Conservation (phyloP, 1,140 invertebrate species). For the Protaetia brevitarsis region DNA sequence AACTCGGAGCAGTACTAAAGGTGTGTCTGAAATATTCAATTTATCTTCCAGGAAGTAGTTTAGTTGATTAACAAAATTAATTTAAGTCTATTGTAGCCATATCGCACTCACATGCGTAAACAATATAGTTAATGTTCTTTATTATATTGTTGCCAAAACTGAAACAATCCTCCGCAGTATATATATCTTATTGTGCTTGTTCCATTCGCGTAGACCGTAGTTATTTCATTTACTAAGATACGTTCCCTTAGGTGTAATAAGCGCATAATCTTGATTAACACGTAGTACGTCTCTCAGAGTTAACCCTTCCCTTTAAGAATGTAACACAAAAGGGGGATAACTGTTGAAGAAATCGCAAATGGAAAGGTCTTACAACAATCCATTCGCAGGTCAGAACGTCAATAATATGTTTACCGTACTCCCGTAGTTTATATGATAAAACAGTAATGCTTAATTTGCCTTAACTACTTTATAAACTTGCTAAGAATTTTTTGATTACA, state of each 20-base stretch:
- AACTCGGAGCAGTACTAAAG: too few relatives aligned
- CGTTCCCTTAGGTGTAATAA: constrained; percentile 36
- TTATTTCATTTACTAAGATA: constrained; percentile 24
- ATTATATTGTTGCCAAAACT: constrained; percentile 20
- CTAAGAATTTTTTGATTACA: too few relatives aligned
- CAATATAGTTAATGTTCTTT: constrained; percentile 5
- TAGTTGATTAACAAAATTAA: constrained; percentile 7
- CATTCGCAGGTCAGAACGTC: too few relatives aligned
- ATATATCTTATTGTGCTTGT: constrained; percentile 11
- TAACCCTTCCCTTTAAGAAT: constrained; percentile 28
- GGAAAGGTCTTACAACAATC: too few relatives aligned
- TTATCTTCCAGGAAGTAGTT: not conserved
- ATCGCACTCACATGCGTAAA: constrained; percentile 17
- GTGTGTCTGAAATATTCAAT: not conserved
- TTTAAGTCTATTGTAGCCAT: constrained; percentile 6
- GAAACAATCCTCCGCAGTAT: constrained; percentile 16
- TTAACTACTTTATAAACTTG: too few relatives aligned
- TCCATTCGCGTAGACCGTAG: not conserved
- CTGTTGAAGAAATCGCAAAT: not conserved
- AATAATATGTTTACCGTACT: too few relatives aligned
- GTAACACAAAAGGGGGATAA: constrained; percentile 12
- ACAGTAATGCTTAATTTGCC: too few relatives aligned
- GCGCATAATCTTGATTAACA: constrained; percentile 35
- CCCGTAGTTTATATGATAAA: too few relatives aligned
- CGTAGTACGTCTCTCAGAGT: constrained; percentile 31